These are phyloP conservation scores for Hemicrepidius hirtus DNA, from an alignment of 2,888 invertebrate genomes.

Conservation along the genomic window DNA sequence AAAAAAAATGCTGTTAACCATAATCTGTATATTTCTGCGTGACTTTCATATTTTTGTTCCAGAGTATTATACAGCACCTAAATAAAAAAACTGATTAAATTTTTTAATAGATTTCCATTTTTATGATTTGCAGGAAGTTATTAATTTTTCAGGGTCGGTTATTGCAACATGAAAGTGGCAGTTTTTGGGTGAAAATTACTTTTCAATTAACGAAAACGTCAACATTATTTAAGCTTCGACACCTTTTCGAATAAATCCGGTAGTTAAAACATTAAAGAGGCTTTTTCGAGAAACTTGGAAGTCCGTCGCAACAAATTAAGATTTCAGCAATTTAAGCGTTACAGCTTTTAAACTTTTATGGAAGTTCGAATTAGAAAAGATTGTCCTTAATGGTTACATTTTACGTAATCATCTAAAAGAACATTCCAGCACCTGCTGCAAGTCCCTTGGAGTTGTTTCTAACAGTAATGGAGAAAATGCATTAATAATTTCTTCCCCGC, in stretches of 20 bases:
- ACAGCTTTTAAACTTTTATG: constrained; percentile 37
- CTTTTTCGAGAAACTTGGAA: background rate
- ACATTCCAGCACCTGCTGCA: constrained; percentile 18
- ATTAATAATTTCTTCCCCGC: constrained; percentile 8
- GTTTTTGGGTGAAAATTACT: too few relatives aligned
- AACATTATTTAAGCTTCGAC: too few relatives aligned
- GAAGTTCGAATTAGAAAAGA: constrained; percentile 29
- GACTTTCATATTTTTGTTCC: too few relatives aligned
- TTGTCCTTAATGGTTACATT: constrained; percentile 31
- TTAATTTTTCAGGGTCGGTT: too few relatives aligned
- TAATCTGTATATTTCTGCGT: too few relatives aligned
- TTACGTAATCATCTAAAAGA: constrained; percentile 18
- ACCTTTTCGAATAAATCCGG: background rate
- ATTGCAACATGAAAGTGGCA: too few relatives aligned
- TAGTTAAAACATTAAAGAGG: constrained; percentile 1
- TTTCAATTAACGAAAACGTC: too few relatives aligned
- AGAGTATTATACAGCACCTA: too few relatives aligned
- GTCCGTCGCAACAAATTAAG: constrained; percentile 34
- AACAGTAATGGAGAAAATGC: background rate
- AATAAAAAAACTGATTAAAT: too few relatives aligned
- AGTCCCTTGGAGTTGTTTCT: background rate
- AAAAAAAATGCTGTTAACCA: too few relatives aligned
- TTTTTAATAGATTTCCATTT: too few relatives aligned
- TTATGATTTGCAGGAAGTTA: too few relatives aligned
- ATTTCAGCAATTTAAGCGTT: constrained; percentile 32